Percentiles rank a stretch among this genome's conserved stretches.
These are phyloP conservation scores for Melitaea cinxia DNA, from an alignment of 1,140 invertebrate genomes.

Conservation along the genomic window DNA sequence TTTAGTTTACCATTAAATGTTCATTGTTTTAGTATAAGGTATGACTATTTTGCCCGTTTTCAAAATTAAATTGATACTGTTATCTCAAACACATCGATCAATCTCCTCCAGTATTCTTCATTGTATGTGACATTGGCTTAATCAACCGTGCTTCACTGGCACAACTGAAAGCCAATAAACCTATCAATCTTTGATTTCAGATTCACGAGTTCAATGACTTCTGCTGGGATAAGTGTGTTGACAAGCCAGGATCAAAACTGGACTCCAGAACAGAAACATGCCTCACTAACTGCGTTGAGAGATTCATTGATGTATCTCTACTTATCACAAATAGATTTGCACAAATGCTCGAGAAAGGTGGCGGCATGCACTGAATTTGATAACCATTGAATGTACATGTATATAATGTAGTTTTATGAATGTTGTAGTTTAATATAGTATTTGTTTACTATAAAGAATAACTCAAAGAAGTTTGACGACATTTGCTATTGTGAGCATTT, in stretches of 20 bases:
- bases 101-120: too few relatives aligned
- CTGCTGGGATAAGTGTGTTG: constrained; percentile 97
- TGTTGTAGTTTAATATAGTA: not conserved
- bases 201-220: constrained; percentile 95
- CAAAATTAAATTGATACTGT: too few relatives aligned
- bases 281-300: constrained; percentile 95
- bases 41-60: too few relatives aligned
- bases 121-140: too few relatives aligned
- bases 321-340: constrained; percentile 93
- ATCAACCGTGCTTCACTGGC: too few relatives aligned
- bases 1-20: too few relatives aligned
- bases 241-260: constrained; percentile 92
- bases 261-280: constrained; percentile 95
- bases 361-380: constrained; percentile 68
- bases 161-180: too few relatives aligned
- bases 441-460: not conserved
- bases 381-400: constrained; percentile 2
- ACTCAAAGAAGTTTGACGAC: not conserved
- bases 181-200: constrained; percentile 82
- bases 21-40: too few relatives aligned
- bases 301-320: constrained; percentile 95
- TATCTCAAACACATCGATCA: too few relatives aligned
- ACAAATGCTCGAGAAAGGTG: constrained; percentile 88
- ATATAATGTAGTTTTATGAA: constrained; percentile 6
- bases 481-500: not conserved